These are phyloP conservation scores for Chelonia mydas DNA, from an alignment of 2,797 vertebrate species.

Conservation along the genomic window DNA sequence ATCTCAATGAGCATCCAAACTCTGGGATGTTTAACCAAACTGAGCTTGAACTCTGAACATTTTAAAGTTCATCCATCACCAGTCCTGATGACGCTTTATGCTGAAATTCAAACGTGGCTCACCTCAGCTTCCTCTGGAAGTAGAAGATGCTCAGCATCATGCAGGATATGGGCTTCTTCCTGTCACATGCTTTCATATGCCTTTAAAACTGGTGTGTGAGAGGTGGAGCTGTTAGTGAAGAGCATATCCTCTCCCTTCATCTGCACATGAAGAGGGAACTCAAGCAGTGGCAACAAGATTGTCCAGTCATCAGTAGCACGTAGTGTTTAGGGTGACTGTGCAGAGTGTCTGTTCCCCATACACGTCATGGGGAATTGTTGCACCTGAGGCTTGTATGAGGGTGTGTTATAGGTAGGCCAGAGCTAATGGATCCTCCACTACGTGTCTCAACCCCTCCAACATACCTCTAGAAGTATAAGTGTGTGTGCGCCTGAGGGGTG, in stretches of 20 bases:
- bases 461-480: background rate
- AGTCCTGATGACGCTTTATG: background rate
- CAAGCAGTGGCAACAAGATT: background rate
- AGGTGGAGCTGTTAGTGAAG: background rate
- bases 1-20: background rate
- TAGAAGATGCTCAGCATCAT: background rate
- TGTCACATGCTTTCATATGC: background rate
- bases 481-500: background rate
- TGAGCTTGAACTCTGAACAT: background rate
- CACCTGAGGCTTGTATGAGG: background rate
- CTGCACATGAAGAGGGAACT: background rate
- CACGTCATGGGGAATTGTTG: background rate
- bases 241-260: background rate
- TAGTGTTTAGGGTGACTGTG: background rate
- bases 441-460: background rate
- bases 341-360: background rate
- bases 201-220: background rate
- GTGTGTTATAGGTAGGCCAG: background rate
- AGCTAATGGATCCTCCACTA: background rate
- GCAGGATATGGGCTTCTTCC: too few species aligned
- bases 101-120: background rate
- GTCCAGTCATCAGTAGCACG: background rate
- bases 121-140: background rate
- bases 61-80: background rate
- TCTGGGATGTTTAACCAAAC: background rate